Base-by-base conservation (phyloP, 2,797 vertebrate genomes). In the Xiphorhynchus erythropygius region DNA sequence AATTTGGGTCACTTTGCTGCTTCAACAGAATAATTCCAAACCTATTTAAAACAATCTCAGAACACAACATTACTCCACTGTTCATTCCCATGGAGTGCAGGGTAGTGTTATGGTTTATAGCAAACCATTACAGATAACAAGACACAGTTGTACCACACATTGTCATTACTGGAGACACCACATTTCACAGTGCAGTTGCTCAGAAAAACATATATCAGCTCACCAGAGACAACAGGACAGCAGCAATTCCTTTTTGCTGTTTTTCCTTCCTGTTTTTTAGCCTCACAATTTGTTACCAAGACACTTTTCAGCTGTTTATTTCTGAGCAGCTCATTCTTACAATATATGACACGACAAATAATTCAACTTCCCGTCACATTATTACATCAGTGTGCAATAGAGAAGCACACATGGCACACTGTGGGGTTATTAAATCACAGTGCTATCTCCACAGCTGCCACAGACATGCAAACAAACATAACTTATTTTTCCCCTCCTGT, bases 381-480 rank as follows among this genome's bases (percentile, higher is more conserved):
- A 82, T 91, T 91, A 50, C 85, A 73, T 78, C 74, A 85, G 69
- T 12, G 56, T 67, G 60, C 21, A 42, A 64, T 70, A 63, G 42
- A 22, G 44, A 84, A 91, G 56, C 0, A 65, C 89, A 84, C 90
- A 41, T 5, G 25, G 87, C 46, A 59, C 65, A 6, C 44, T 50
- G 65, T 55, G 28, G 82, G 53, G 81, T 89, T 95, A 74, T 90
- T 96, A 95, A 95, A 92, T 90, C 91, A 93, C 67, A 80, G 18
- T 17, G 19, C 37, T 92, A 74, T 83, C 84, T 92, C 76, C 57
- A 67, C 88, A 90, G 74, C 90, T 90, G 86, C 68, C 90, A 93
- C 1, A 89, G 22, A 47, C 89, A 83, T 62, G 86, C 74, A 94
- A 95, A 96, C 80, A 87, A 46, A 81, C 57, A 12, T 46, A 55